These are phyloP conservation scores for Anastrepha obliqua DNA, from an alignment of 1,140 invertebrate genomes.

Conservation along the genomic window DNA sequence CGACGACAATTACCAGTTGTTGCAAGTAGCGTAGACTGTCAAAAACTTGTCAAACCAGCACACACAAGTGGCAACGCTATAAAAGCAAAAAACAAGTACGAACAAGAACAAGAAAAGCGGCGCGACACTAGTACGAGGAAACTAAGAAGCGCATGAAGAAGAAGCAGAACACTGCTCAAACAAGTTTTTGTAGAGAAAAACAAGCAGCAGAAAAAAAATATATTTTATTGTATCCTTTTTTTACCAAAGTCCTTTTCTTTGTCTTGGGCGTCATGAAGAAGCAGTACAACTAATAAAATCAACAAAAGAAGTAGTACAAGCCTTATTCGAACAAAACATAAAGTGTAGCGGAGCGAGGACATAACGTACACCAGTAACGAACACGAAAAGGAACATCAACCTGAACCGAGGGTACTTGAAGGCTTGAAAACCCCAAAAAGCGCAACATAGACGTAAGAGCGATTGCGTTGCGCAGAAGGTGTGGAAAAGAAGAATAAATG, in stretches of 20 bases:
- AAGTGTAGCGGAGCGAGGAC: neutral
- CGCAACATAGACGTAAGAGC: neutral
- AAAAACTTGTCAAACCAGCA: constrained; percentile 60
- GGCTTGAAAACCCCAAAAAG: neutral
- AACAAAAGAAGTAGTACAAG: constrained; percentile 54
- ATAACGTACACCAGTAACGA: constrained; percentile 1
- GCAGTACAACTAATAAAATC: constrained; percentile 54
- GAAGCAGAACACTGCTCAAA: constrained; percentile 4
- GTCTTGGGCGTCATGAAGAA: constrained; percentile 19
- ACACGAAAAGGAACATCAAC: constrained; percentile 8
- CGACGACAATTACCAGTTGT: constrained; percentile 50
- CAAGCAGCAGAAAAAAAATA: neutral
- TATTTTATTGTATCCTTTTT: neutral
- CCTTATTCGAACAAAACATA: constrained; percentile 6
- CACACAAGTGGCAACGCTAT: constrained; percentile 52
- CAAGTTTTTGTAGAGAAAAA: neutral
- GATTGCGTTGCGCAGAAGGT: neutral
- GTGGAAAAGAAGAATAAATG: too few species aligned
- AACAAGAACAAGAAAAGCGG: neutral
- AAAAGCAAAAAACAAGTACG: neutral
- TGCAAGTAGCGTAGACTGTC: constrained; percentile 56
- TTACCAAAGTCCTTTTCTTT: neutral
- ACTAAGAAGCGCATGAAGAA: constrained; percentile 28
- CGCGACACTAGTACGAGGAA: constrained; percentile 2
- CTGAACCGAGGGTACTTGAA: constrained; percentile 2